Evolutionary conservation across 2,797 vertebrate genomes (phyloP).

Genomic region (Lagocephalus sceleratus): DNA sequence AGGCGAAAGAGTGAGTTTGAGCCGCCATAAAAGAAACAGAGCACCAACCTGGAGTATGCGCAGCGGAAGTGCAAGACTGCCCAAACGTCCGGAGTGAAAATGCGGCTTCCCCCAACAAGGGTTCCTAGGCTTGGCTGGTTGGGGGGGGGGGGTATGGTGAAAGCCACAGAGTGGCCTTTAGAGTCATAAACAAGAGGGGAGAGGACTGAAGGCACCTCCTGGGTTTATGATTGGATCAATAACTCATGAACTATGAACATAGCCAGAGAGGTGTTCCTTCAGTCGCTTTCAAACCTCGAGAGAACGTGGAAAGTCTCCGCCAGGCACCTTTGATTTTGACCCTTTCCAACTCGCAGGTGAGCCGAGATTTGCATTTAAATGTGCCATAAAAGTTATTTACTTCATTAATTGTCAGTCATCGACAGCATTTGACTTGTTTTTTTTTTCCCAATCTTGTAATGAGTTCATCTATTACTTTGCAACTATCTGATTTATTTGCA

Average conservation of each 20-base stretch:
- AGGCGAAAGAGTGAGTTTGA: no score
- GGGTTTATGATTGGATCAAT: constrained; percentile 41
- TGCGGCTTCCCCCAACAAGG: background rate
- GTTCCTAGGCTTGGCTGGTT: background rate
- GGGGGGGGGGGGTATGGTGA: background rate
- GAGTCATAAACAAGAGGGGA: background rate
- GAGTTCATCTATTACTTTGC: no score
- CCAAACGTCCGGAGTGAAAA: constrained; percentile 37
- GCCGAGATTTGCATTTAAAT: background rate
- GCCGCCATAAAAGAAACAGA: background rate
- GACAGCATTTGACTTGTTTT: background rate
- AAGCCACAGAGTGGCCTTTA: background rate
- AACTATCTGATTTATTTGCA: background rate
- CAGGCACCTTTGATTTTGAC: background rate
- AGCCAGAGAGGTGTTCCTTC: constrained; percentile 1
- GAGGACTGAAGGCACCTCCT: background rate
- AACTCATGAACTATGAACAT: constrained; percentile 41
- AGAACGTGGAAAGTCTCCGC: constrained; percentile 5
- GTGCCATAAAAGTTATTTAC: background rate
- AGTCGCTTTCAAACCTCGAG: constrained; percentile 15
- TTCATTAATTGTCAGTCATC: background rate
- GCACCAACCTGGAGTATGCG: constrained; percentile 72
- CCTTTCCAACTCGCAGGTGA: constrained; percentile 37
- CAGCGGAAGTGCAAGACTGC: constrained; percentile 52
- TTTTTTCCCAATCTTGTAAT: background rate